Evolutionary conservation across 1,140 invertebrate species (phyloP), one percentile per base, ranked within the genome.

Genomic region (Procambarus clarkii): DNA sequence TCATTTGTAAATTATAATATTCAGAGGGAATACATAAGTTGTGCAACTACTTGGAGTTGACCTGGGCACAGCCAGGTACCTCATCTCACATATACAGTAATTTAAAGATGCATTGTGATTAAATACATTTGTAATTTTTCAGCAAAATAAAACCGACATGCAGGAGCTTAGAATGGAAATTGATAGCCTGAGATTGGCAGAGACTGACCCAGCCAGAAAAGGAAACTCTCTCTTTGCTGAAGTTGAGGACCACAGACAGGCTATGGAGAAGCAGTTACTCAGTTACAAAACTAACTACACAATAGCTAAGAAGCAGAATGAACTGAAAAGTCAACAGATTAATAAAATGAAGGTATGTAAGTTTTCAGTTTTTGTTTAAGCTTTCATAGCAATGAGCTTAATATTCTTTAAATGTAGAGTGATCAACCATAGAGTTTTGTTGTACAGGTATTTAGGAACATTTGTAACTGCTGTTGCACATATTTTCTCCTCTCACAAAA

Each of bases 151-250:
- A 48, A 71, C 84, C 4, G 88, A 90, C 13, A 90, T 90, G n/a
- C 74, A 76, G 81, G 88, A 90, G 48, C 44, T 90, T 3, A 76
- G 34, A 48, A 83, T 84, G 81, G 88, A 90, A 64, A 84, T 84
- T 13, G 81, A 90, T 15, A 84, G 80, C 58, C 80, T 90, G 46
- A 83, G 58, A 45, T 69, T 83, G 7, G 85, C 86, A 3, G 84
- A 93, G n/a, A 91, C 88, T 5, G 93, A 93, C 77, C 93, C 93
- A 15, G 76, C 64, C 13, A 91, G 87, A 46, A 91, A 93, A 24
- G 93, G 93, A 11, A 93, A 93, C 88, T 93, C 93, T 45, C 84
- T 93, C 46, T 93, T 93, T 92, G 92, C 93, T 8, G 93, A 93
- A 87, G 93, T 93, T 24, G 93, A 93, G 80, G 93, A 93, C 90